A percentile compares a stretch with the other conserved stretches of the same genome.
phyloP scores from a whole-genome alignment of 1,140 invertebrate species.

The Dendroctonus valens region DNA sequence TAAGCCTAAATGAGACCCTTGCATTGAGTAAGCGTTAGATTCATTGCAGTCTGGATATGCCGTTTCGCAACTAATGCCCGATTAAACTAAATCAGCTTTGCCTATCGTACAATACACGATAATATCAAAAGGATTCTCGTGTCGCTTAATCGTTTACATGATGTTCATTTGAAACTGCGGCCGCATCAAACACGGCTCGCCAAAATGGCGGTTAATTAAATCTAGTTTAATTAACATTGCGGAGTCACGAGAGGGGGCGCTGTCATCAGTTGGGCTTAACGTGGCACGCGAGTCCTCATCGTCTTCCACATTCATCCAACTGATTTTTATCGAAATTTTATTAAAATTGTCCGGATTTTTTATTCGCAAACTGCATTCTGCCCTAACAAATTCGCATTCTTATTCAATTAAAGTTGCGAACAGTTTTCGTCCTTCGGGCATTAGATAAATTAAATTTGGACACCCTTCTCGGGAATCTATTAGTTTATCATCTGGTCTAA shows the following conservation, averaged over 20 bases:
- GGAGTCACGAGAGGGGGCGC: conserved; percentile 24
- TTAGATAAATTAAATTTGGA: conserved; percentile 27
- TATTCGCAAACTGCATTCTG: no score
- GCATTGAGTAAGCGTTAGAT: background rate
- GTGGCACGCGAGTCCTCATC: conserved; percentile 9
- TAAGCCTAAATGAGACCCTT: background rate
- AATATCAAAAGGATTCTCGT: conserved; percentile 32
- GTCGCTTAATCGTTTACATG: conserved; percentile 34
- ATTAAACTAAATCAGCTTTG: conserved; percentile 20
- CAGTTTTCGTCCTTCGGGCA: conserved; percentile 6
- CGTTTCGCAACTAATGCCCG: conserved; percentile 14
- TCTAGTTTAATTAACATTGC: conserved; percentile 34
- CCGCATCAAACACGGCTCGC: conserved; percentile 30
- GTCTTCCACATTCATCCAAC: background rate
- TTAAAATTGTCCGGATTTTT: no score
- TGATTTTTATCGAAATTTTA: no score
- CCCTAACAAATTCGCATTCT: background rate
- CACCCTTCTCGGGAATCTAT: conserved; percentile 22
- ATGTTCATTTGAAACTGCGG: conserved; percentile 33
- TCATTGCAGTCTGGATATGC: background rate
- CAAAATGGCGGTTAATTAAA: conserved; percentile 35
- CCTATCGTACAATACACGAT: conserved; percentile 26
- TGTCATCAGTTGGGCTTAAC: background rate
- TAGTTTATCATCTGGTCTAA: conserved; percentile 29
- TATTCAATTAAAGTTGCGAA: conserved; percentile 16